These are phyloP conservation scores for Heteropelma amictum DNA, from an alignment of 2,888 invertebrate species.

Conservation along the genomic window DNA sequence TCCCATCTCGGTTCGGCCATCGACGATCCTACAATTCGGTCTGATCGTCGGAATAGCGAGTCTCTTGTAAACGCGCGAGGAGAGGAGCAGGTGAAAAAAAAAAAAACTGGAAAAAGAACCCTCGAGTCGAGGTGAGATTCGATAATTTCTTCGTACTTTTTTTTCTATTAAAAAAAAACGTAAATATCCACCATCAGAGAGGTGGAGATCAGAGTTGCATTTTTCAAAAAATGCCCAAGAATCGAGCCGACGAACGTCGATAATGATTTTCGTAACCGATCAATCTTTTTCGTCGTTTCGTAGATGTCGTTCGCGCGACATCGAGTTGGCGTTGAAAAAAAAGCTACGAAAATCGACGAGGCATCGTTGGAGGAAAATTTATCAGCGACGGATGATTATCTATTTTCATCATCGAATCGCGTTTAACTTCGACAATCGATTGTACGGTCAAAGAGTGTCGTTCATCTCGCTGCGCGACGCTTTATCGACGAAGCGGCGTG, in stretches of 20 bases:
- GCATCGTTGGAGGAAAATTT: not conserved
- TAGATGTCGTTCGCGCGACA: too few relatives aligned
- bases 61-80: constrained; percentile 26
- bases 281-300: too few relatives aligned
- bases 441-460: constrained; percentile 21
- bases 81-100: not conserved
- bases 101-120: too few relatives aligned
- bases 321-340: too few relatives aligned
- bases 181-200: too few relatives aligned
- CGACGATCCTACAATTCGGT: constrained; percentile 38
- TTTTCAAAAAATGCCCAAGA: too few relatives aligned
- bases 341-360: not conserved
- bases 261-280: too few relatives aligned
- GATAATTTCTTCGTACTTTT: too few relatives aligned
- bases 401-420: constrained; percentile 11
- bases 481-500: not conserved
- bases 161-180: not conserved
- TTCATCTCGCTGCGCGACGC: not conserved
- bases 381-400: not conserved
- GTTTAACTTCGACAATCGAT: constrained; percentile 52
- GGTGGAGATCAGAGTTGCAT: too few relatives aligned
- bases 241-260: too few relatives aligned
- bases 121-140: not conserved
- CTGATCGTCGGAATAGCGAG: constrained; percentile 25
- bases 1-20: constrained; percentile 13